phyloP scores from a whole-genome alignment of 2,797 vertebrate genomes.

The Cottoperca gobio region DNA sequence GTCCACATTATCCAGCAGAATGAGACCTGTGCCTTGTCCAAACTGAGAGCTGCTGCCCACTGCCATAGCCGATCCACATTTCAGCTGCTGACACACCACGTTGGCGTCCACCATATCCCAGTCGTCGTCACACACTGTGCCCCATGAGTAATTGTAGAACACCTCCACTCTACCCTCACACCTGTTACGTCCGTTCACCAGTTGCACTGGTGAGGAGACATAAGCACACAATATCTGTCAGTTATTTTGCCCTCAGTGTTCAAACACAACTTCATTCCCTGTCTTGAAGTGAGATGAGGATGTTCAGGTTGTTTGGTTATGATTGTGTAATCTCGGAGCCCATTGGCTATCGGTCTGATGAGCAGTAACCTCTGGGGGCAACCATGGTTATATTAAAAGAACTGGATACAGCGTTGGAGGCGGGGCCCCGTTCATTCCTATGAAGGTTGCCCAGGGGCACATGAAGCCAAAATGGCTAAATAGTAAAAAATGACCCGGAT shows the following conservation, averaged over 20 bases:
- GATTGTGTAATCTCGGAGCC: too few relatives aligned
- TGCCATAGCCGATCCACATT: slow-evolving; percentile 87
- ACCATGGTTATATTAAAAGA: too few relatives aligned
- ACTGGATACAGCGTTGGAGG: too few relatives aligned
- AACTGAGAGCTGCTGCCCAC: slow-evolving; percentile 88
- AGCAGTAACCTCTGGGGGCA: too few relatives aligned
- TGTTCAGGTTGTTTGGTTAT: not conserved
- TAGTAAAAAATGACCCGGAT: too few relatives aligned
- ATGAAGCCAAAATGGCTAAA: too few relatives aligned
- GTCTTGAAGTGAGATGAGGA: not conserved
- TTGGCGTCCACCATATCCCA: slow-evolving; percentile 97
- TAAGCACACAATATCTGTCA: slow-evolving; percentile 43
- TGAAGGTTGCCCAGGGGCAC: too few relatives aligned
- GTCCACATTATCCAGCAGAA: slow-evolving; percentile 95
- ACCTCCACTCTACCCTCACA: slow-evolving; percentile 96
- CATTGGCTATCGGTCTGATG: too few relatives aligned
- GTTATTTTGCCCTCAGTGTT: not conserved
- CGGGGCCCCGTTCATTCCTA: too few relatives aligned
- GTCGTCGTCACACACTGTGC: slow-evolving; percentile 95
- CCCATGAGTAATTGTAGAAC: slow-evolving; percentile 88
- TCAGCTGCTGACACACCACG: slow-evolving; percentile 93
- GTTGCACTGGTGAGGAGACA: slow-evolving; percentile 80
- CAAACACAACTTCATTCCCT: not conserved
- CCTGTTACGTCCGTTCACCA: slow-evolving; percentile 88
- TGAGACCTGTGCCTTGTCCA: slow-evolving; percentile 90